Percentiles rank a stretch among this genome's conserved stretches.
Conservation (phyloP, 2,113 vertebrate genomes). For the Empidonax alnorum region DNA sequence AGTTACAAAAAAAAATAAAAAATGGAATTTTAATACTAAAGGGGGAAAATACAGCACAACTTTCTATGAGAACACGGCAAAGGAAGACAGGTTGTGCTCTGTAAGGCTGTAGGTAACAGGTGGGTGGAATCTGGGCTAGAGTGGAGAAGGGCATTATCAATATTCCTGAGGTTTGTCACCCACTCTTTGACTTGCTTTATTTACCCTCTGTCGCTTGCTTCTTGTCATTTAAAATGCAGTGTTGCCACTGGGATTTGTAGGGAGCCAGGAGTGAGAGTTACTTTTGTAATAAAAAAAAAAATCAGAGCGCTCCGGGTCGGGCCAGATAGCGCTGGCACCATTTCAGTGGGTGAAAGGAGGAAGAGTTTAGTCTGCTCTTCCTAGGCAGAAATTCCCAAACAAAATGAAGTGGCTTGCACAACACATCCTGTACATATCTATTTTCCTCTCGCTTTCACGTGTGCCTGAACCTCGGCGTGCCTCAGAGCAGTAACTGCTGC, state of each 20-base stretch:
- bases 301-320: not conserved
- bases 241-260: not conserved
- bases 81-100: not conserved
- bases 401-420: not conserved
- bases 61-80: not conserved
- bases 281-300: not conserved
- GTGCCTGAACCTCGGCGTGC: not conserved
- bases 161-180: not conserved
- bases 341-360: not conserved
- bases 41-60: not conserved
- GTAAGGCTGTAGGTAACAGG: not conserved
- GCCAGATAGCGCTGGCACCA: not conserved
- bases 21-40: not conserved
- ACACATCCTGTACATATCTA: rapidly evolving
- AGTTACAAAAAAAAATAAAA: not conserved
- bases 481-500: not conserved
- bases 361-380: not conserved
- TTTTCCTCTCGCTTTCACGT: not conserved
- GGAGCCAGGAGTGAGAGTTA: not conserved
- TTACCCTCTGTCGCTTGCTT: not conserved
- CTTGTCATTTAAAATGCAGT: not conserved
- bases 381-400: not conserved
- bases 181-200: not conserved
- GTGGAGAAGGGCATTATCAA: not conserved
- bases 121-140: not conserved